Evolutionary conservation across 35 echinoderm and acorn worm species (phyloP).

Genomic region (Ophiothrix spiculata): DNA sequence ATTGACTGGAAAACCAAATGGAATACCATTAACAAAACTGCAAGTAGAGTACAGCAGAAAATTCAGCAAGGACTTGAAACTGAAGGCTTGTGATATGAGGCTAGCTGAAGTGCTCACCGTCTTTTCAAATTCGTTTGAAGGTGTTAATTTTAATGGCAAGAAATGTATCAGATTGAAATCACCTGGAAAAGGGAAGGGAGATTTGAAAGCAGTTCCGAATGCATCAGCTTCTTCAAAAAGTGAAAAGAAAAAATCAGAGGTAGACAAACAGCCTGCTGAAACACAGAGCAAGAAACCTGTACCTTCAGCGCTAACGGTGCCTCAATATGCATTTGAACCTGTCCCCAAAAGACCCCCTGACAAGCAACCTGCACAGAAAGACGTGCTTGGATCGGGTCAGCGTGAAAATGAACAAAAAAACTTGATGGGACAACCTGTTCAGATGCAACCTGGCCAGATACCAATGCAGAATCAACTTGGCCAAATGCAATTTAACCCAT

Average conservation of each 20-base stretch:
- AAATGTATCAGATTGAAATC: not conserved
- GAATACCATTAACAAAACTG: not conserved
- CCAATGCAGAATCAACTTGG: not conserved
- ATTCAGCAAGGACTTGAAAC: not conserved
- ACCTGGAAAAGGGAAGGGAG: not conserved
- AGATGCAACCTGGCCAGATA: not conserved
- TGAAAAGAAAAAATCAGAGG: not conserved
- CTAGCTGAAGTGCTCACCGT: not conserved
- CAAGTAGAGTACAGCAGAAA: not conserved
- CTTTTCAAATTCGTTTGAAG: not conserved
- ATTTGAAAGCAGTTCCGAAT: too few species aligned
- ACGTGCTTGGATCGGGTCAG: too few species aligned
- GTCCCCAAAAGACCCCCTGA: not conserved
- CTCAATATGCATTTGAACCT: constrained; percentile 6
- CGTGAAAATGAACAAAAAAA: too few species aligned
- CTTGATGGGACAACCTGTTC: too few species aligned
- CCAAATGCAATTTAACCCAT: not conserved
- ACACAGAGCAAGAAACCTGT: not conserved
- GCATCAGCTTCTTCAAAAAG: not conserved
- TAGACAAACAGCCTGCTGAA: not conserved
- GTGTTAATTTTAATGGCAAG: not conserved
- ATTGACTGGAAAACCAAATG: not conserved
- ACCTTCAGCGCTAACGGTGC: not conserved
- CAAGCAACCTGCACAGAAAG: not conserved
- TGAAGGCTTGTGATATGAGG: not conserved